Evolutionary conservation across 2,113 vertebrate genomes (phyloP).

Genomic region (Sisor rabdophorus): DNA sequence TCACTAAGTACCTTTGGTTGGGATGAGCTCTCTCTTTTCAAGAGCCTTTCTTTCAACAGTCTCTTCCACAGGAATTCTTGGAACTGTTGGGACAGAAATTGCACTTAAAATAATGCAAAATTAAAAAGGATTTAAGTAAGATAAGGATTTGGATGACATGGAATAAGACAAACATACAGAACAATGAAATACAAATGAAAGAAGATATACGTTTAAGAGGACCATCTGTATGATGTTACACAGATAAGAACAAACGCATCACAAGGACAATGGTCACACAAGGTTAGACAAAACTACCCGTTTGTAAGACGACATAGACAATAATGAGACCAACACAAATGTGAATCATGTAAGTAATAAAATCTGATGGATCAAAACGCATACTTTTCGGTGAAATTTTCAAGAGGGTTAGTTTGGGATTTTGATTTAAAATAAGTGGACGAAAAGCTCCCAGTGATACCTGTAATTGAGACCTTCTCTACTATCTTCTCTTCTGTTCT

Average conservation of each 20-base stretch:
- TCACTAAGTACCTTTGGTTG: slow-evolving; percentile 61
- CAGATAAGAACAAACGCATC: slow-evolving; percentile 6
- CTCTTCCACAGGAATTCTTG: slow-evolving; percentile 72
- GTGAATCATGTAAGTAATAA: not conserved
- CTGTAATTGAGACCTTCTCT: slow-evolving; percentile 58
- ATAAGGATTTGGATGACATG: not conserved
- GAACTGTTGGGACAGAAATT: slow-evolving; percentile 58
- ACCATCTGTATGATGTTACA: slow-evolving; percentile 19
- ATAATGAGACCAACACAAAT: slow-evolving; percentile 8
- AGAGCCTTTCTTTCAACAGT: slow-evolving; percentile 72
- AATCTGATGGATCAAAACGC: not conserved
- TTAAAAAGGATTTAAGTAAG: not conserved
- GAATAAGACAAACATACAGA: not conserved
- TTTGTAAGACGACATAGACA: not conserved
- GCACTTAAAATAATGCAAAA: not conserved
- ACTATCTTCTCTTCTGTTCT: slow-evolving; percentile 61
- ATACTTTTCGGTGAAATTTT: slow-evolving; percentile 14
- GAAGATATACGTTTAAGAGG: slow-evolving; percentile 22
- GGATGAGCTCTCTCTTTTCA: slow-evolving; percentile 69
- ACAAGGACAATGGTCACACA: not conserved
- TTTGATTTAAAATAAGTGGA: slow-evolving; percentile 17
- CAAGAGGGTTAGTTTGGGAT: slow-evolving; percentile 41
- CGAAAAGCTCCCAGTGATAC: slow-evolving; percentile 53
- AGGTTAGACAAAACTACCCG: not conserved
- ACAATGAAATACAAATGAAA: slow-evolving; percentile 8